These are phyloP conservation scores for Caenorhabditis parvicauda DNA, from an alignment of 2,888 invertebrate species.

Conservation along the genomic window DNA sequence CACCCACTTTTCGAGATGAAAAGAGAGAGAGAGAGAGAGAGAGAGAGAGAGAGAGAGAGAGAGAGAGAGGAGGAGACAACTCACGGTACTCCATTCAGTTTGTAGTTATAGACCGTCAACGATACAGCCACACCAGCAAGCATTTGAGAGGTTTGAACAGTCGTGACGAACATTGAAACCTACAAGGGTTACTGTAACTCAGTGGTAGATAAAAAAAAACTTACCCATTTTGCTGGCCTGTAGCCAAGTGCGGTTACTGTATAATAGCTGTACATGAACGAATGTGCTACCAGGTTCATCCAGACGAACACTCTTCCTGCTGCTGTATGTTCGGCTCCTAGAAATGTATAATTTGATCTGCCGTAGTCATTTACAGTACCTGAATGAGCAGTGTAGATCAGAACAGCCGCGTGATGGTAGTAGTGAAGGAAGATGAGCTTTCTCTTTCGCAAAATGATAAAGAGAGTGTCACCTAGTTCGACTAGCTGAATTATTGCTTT, in stretches of 20 bases:
- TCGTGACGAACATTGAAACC: constrained; percentile 57
- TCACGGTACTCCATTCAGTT: constrained; percentile 37
- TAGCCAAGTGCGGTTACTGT: constrained; percentile 64
- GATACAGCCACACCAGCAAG: constrained; percentile 57
- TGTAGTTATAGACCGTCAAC: constrained; percentile 51
- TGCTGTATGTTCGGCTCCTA: constrained; percentile 60
- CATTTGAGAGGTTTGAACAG: constrained; percentile 59
- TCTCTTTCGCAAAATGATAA: constrained; percentile 58
- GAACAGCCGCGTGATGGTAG: constrained; percentile 62
- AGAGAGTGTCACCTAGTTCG: constrained; percentile 60
- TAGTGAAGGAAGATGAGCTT: constrained; percentile 61
- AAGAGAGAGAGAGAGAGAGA: background rate
- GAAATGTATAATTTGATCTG: too few species aligned
- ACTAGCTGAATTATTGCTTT: constrained; percentile 31
- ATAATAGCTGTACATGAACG: constrained; percentile 68
- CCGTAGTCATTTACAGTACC: constrained; percentile 21
- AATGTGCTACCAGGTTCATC: constrained; percentile 67
- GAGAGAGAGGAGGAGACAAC: background rate
- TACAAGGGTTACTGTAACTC: background rate
- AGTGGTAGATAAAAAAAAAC: background rate
- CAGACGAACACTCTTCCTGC: constrained; percentile 61
- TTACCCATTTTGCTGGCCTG: constrained; percentile 67
- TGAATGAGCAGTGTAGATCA: constrained; percentile 62
- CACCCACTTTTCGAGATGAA: too few species aligned
- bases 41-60: background rate